Percentiles rank a stretch among this genome's conserved stretches.
These are phyloP conservation scores for Eumacrocentrus americanus DNA, from an alignment of 2,888 invertebrate genomes.

Conservation along the genomic window DNA sequence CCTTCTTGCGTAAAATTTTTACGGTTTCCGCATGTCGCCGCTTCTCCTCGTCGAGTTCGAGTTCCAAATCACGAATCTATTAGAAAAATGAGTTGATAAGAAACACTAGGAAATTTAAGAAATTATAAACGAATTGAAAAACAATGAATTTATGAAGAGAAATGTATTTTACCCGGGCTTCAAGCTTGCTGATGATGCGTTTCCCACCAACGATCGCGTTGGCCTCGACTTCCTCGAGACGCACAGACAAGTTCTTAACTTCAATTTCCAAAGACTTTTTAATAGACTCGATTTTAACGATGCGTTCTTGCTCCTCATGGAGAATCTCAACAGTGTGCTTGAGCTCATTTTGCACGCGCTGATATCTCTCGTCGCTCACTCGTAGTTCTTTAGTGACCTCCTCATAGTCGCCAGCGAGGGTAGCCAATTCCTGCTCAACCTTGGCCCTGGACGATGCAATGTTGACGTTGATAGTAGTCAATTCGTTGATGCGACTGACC, in stretches of 20 bases:
- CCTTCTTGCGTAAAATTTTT: conserved; percentile 98
- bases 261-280: conserved; percentile 98
- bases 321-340: conserved; percentile 93
- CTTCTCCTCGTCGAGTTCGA: conserved; percentile 95
- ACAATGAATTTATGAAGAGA: no score
- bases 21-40: conserved; percentile 96
- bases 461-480: conserved; percentile 94
- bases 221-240: conserved; percentile 95
- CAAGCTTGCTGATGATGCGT: conserved; percentile 97
- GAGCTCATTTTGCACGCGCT: conserved; percentile 89
- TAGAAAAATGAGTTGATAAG: not conserved
- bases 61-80: conserved; percentile 90
- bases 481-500: conserved; percentile 88
- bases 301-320: conserved; percentile 96
- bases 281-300: conserved; percentile 95
- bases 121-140: no score
- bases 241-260: conserved; percentile 92
- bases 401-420: conserved; percentile 94
- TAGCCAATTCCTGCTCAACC: conserved; percentile 91
- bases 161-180: conserved; percentile 79
- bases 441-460: conserved; percentile 92
- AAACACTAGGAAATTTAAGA: not conserved
- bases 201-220: conserved; percentile 96
- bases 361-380: conserved; percentile 92
- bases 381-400: conserved; percentile 96